These are phyloP conservation scores for Bufo gargarizans DNA, from an alignment of 2,113 vertebrate genomes.

Conservation along the genomic window DNA sequence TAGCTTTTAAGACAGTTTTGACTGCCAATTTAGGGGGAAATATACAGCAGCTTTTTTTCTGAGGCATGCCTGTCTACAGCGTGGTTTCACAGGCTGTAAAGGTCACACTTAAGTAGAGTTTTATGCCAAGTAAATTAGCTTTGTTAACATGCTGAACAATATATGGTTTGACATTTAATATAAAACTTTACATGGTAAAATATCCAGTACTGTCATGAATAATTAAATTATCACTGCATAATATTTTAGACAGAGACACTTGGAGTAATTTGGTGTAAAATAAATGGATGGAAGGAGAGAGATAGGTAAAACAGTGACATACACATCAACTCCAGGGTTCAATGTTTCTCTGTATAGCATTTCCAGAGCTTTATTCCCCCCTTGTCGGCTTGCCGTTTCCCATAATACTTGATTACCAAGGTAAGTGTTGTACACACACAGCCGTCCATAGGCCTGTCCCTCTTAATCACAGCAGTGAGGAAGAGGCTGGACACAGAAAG, in stretches of 20 bases:
- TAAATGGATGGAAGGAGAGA: too few relatives aligned
- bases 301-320: too few relatives aligned
- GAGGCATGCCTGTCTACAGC: not conserved
- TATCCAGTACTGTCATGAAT: not conserved
- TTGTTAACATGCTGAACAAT: not conserved
- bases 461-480: too few relatives aligned
- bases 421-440: too few relatives aligned
- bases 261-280: not conserved
- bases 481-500: too few relatives aligned
- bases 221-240: not conserved
- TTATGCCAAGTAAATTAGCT: not conserved
- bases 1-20: not conserved
- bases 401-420: too few relatives aligned
- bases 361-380: too few relatives aligned
- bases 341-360: too few relatives aligned
- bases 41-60: not conserved
- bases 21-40: not conserved
- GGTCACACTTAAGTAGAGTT: conserved; percentile 1
- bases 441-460: too few relatives aligned
- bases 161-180: not conserved
- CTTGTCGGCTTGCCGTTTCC: too few relatives aligned
- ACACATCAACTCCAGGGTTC: too few relatives aligned
- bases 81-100: conserved; percentile 3
- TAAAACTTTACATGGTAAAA: not conserved
- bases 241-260: not conserved